A percentile compares a stretch with the other conserved stretches of the same genome.
phyloP scores from a whole-genome alignment of 2,113 vertebrate species.

The Chaetodon auriga region DNA sequence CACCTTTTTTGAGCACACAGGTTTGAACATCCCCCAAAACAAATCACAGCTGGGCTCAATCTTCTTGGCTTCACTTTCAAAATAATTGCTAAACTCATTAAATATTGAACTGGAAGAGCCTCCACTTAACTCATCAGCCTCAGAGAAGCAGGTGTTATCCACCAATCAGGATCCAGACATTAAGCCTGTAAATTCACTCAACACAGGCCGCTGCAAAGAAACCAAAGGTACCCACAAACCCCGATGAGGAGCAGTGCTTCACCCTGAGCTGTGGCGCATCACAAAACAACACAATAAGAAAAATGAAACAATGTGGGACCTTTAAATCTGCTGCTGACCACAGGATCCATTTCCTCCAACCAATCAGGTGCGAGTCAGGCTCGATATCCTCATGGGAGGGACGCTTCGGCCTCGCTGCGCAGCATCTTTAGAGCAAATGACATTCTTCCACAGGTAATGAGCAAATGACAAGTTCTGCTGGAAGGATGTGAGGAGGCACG shows the following conservation, averaged over 20 bases:
- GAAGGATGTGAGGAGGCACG: neutral
- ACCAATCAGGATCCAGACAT: slow-evolving; percentile 13
- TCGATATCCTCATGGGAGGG: slow-evolving; percentile 26
- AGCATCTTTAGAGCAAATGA: slow-evolving; percentile 38
- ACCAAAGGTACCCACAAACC: neutral
- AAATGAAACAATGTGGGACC: neutral
- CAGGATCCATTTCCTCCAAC: slow-evolving; percentile 1
- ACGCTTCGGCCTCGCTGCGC: neutral
- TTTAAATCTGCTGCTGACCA: slow-evolving; percentile 23
- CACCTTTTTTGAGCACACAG: neutral
- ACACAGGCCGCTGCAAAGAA: neutral
- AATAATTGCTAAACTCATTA: neutral
- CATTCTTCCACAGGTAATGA: slow-evolving; percentile 34
- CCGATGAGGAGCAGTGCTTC: neutral
- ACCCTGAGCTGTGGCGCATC: neutral
- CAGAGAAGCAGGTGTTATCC: neutral
- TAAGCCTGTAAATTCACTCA: slow-evolving; percentile 8
- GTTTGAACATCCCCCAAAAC: neutral
- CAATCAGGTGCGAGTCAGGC: neutral
- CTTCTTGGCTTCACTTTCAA: neutral
- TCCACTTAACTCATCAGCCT: neutral
- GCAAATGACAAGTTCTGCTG: slow-evolving; percentile 18
- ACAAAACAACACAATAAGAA: neutral
- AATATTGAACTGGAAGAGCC: neutral
- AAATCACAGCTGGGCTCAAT: neutral